Evolutionary conservation across 2,888 invertebrate genomes (phyloP).

Genomic region (Hemicrepidius hirtus): DNA sequence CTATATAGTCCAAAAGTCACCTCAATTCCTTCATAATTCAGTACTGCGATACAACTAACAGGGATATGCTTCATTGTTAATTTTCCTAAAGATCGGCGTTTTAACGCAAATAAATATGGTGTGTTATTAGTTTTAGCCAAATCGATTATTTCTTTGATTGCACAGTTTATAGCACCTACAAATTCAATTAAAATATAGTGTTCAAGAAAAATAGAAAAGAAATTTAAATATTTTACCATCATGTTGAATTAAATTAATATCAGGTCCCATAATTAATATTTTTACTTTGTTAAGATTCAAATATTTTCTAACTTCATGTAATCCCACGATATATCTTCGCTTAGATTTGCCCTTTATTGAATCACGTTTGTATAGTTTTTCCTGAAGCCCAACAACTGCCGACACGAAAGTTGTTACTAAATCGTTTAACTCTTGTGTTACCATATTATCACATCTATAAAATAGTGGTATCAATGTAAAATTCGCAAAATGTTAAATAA

Average conservation of each 20-base stretch:
- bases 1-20: too few species aligned
- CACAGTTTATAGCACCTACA: conserved; percentile 77
- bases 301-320: conserved; percentile 77
- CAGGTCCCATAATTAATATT: conserved; percentile 78
- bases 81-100: conserved; percentile 75
- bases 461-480: neutral
- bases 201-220: neutral
- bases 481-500: neutral
- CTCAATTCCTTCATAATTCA: conserved; percentile 79
- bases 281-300: conserved; percentile 76
- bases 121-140: conserved; percentile 73
- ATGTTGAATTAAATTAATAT: conserved; percentile 73
- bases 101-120: conserved; percentile 77
- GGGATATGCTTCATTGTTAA: conserved; percentile 76
- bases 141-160: conserved; percentile 73
- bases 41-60: conserved; percentile 77
- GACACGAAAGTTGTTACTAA: conserved; percentile 72
- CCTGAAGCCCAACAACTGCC: conserved; percentile 78
- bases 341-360: conserved; percentile 76
- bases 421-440: conserved; percentile 74
- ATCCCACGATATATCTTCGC: conserved; percentile 77
- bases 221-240: conserved; percentile 50
- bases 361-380: conserved; percentile 76
- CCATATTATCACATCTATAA: conserved; percentile 75
- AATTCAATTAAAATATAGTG: neutral